phyloP scores from a whole-genome alignment of 2,888 invertebrate genomes.

The Polia nebulosa region DNA sequence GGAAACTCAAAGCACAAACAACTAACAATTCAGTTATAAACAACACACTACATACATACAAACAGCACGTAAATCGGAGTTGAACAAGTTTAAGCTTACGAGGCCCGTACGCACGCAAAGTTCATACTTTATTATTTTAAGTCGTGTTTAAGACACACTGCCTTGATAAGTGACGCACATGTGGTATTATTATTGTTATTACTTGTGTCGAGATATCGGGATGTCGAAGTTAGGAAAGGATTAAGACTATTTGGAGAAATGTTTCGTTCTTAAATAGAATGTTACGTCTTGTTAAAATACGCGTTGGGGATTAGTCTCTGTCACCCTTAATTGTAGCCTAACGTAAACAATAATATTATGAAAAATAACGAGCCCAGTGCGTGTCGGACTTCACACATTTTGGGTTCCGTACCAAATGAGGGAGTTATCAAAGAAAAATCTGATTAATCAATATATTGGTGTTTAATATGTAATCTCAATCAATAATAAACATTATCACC shows the following conservation, averaged over 20 bases:
- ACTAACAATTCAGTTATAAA: constrained; percentile 59
- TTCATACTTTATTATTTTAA: constrained; percentile 66
- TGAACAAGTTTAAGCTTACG: constrained; percentile 62
- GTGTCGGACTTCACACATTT: no score
- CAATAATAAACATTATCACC: no score
- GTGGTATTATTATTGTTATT: constrained; percentile 42
- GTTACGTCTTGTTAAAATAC: neutral
- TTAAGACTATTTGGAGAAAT: constrained; percentile 27
- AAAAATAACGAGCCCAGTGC: no score
- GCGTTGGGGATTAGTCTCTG: neutral
- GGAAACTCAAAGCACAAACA: constrained; percentile 42
- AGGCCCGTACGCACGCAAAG: constrained; percentile 59
- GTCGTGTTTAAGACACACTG: constrained; percentile 54
- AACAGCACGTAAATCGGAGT: constrained; percentile 52
- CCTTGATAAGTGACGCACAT: constrained; percentile 24
- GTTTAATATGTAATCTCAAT: no score
- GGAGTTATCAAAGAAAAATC: no score
- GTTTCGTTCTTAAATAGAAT: constrained; percentile 31
- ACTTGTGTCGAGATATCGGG: constrained; percentile 35
- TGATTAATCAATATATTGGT: no score
- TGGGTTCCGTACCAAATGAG: no score
- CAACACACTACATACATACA: constrained; percentile 53
- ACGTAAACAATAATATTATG: neutral
- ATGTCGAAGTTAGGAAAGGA: constrained; percentile 46
- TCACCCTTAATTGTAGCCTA: constrained; percentile 4